A percentile compares a stretch with the other conserved stretches of the same genome.
These are phyloP conservation scores for Eulemur macaco DNA, from an alignment of 2,113 vertebrate genomes.

Conservation along the genomic window DNA sequence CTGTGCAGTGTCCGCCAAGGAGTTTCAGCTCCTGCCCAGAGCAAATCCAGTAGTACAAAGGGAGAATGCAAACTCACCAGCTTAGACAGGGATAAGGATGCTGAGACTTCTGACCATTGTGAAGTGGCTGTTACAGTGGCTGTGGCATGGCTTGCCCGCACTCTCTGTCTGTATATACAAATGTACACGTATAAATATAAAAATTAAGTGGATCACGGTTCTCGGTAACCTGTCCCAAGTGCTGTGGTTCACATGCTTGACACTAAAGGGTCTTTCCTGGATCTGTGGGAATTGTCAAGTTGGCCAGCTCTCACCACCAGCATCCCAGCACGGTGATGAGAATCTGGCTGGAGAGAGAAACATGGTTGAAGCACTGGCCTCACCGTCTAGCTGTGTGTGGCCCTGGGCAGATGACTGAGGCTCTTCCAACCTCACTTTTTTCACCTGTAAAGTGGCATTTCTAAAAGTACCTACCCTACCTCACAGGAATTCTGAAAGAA, in stretches of 20 bases:
- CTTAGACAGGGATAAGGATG: not conserved
- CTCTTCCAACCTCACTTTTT: not conserved
- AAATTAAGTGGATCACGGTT: not conserved
- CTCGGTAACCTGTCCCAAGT: not conserved
- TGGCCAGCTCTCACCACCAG: not conserved
- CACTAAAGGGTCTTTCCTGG: not conserved
- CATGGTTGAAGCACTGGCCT: not conserved
- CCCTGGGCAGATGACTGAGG: not conserved
- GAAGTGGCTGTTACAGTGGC: not conserved
- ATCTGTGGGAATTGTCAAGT: accelerated
- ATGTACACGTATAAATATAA: slow-evolving; percentile 66
- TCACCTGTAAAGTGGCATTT: not conserved
- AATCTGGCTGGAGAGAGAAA: not conserved
- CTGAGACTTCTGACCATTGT: not conserved
- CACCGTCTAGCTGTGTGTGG: not conserved
- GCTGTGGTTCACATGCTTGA: not conserved
- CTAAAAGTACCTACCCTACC: slow-evolving; percentile 67
- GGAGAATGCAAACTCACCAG: not conserved
- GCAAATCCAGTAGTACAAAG: not conserved
- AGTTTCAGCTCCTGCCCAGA: slow-evolving; percentile 21
- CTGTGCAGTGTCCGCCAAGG: slow-evolving; percentile 67
- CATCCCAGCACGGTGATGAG: accelerated
- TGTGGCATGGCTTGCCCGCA: slow-evolving; percentile 42
- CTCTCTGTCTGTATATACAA: slow-evolving; percentile 75
- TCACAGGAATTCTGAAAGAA: slow-evolving; percentile 63